These are phyloP conservation scores for Iselma pallidipennis DNA, from an alignment of 2,888 invertebrate species.

Conservation along the genomic window DNA sequence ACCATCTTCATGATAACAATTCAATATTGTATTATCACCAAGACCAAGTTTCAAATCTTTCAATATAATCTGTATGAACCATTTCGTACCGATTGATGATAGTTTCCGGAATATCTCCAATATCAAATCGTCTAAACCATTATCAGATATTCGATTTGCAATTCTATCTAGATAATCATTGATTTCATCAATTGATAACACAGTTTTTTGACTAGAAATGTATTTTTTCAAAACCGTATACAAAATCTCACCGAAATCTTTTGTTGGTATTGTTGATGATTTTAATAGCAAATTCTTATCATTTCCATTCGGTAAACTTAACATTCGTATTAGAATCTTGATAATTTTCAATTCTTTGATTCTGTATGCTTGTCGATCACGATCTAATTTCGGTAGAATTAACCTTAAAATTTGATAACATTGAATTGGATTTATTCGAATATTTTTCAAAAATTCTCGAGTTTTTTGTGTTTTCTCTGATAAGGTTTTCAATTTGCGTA, in stretches of 20 bases:
- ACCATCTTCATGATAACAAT: constrained; percentile 79
- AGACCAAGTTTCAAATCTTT: constrained; percentile 83
- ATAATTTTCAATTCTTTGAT: constrained; percentile 79
- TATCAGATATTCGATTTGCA: constrained; percentile 66
- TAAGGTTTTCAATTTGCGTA: constrained; percentile 57
- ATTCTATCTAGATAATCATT: constrained; percentile 77
- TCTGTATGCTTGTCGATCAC: constrained; percentile 79
- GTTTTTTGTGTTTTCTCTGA: constrained; percentile 52
- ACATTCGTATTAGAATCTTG: constrained; percentile 71
- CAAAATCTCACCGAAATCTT: constrained; percentile 82
- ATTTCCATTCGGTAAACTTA: constrained; percentile 69
- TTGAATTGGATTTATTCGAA: constrained; percentile 47
- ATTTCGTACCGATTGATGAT: constrained; percentile 80
- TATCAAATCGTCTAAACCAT: constrained; percentile 68
- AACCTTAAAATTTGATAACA: constrained; percentile 78
- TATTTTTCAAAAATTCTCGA: constrained; percentile 46
- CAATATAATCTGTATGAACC: constrained; percentile 86
- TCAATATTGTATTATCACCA: constrained; percentile 70
- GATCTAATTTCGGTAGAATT: constrained; percentile 77
- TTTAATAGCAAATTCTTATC: constrained; percentile 61
- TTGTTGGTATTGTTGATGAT: constrained; percentile 56
- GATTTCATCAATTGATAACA: constrained; percentile 69
- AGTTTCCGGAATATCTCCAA: constrained; percentile 68
- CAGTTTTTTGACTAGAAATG: constrained; percentile 54
- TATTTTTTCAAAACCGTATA: constrained; percentile 69